Base-by-base conservation (phyloP, 2,888 invertebrate species). In the Proisotoma minuta region DNA sequence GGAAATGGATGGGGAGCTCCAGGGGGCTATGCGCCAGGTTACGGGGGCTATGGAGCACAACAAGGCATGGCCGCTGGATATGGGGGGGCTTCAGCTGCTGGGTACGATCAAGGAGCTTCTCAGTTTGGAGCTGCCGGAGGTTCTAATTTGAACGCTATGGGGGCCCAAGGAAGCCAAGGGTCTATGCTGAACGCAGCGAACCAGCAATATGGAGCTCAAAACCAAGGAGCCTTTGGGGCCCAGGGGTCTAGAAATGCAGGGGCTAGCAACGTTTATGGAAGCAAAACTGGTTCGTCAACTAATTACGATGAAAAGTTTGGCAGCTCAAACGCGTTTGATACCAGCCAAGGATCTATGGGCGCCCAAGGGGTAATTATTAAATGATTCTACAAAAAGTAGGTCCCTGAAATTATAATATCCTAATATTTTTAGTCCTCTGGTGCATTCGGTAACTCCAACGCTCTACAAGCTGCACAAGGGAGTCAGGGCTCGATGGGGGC, bases 231-330 rank as follows among this genome's bases (percentile, higher is more conserved):
- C 15, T 62, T 29, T 18, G 65, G 62, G 12, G 65, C 65, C 10
- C 54, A 54, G 34, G 52, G 64, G 18, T 43, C 40, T n/a, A 26
- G 51, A 3, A 34, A 59, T 48, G 57, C 50, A 43, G 63, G 63
- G 2, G 27, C 56, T 23, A 50, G 22, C 23, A 12, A n/a, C 2
- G 28, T 10, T 23, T 60, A 59, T 43, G 59, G 59, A 23, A 50
- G 40, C 56, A 54, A 57, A 48, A 60, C 51, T 18, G 63, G 71
- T 12, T 29, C 49, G 1, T 39, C 47, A 18, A 48, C 47, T 23
- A 64, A 47, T 22, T 71, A 39, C 57, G 71, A 69, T 8, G 71
- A 69, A n/a, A 59, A 34, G 53, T 66, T 18, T 47, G 69, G 64
- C 24, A 56, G 52, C 22, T 49, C 34, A 43, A 59, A 63, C 40